Evolutionary conservation across 1,140 invertebrate species (phyloP), one percentile per base, ranked within the genome.

Genomic region (Zaprionus davidi): DNA sequence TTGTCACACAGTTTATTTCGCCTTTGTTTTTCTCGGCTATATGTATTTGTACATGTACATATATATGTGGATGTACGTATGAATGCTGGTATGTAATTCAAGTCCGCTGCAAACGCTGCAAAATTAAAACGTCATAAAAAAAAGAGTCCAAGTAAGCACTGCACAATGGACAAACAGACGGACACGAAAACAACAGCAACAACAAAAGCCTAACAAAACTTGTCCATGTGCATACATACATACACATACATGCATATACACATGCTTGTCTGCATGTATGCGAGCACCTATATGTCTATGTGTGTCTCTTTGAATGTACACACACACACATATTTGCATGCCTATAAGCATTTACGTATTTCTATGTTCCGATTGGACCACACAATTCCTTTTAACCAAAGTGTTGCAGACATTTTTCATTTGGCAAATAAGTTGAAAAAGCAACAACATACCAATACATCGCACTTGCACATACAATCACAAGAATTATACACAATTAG

Each of bases 151-250:
- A 69, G 22, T 58, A 49, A 44, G 17, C 17, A 34, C 73, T 53
- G 71, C 71, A 68, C 65, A 71, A 75, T 57, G 63, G 72, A 59
- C 66, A 58, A 63, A 59, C 74, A 72, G 44, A 63, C 20, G 63
- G 74, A 56, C 62, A 65, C 55, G 65, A 51, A 26, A 44, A 63
- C 24, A 24, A 58, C 60, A 64, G 34, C 41, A 65, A 56, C 53
- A 69, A 74, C 56, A 68, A 69, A 51, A 49, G 51, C 56, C 67
- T 64, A 76, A 71, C 73, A 76, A 75, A 65, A 76, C 73, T 71
- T 60, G 36, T 71, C 44, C 56, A 59, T 75, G 41, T 20, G 24
- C 69, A 41, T 67, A 28, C 53, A 26, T 53, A 20, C 15, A 17
- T 51, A 24, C 55, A 17, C 44, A n/a, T 17, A 9, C 22, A 15